Evolutionary conservation across 2,888 invertebrate species (phyloP), one percentile per base, ranked within the genome.

Genomic region (Callyntrura guangdongensis): DNA sequence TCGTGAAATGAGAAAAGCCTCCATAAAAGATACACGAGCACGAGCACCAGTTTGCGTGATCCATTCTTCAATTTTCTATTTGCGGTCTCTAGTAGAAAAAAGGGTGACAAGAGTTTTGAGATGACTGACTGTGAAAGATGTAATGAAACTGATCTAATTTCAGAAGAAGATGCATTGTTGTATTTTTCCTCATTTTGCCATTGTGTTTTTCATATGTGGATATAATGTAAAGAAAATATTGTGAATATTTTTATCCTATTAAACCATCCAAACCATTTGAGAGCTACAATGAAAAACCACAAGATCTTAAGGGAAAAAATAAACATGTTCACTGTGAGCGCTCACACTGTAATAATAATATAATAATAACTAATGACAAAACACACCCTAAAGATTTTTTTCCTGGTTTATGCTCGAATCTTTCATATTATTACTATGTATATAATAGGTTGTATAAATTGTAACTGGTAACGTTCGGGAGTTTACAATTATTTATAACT

Each of bases 101-200:
- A 56, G 72, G 59, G 72, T 85, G 85, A 85, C 85, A 59, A 49
- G 83, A 61, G 74, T 49, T 17, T 20, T 20, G 85, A 20, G 27
- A 20, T 83, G 69, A 85, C 47, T 83, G 49, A 36, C 36, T 49
- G 74, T 49, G 64, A 36, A 45, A 72, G 20, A 45, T 45, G 45
- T 12, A 72, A 67, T 53, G 69, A 85, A 85, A 85, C 45, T 85
- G 85, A 59, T 85, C 56, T 45, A 85, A 74, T 85, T 85, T 85
- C 59, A 53, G 56, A 69, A 69, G 53, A 56, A 25, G 25, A 69
- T 25, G 69, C 9, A 11, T 49, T 67, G 20, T 17, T 69, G 22
- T 49, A 22, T 84, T 14, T 53, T 45, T 53, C 56, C 25, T 53
- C 14, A 27, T 49, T 20, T 14, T 20, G 25, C 22, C 25, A 79